Evolutionary conservation across 1,140 invertebrate genomes (phyloP).

Genomic region (Bombus haemorrhoidalis): DNA sequence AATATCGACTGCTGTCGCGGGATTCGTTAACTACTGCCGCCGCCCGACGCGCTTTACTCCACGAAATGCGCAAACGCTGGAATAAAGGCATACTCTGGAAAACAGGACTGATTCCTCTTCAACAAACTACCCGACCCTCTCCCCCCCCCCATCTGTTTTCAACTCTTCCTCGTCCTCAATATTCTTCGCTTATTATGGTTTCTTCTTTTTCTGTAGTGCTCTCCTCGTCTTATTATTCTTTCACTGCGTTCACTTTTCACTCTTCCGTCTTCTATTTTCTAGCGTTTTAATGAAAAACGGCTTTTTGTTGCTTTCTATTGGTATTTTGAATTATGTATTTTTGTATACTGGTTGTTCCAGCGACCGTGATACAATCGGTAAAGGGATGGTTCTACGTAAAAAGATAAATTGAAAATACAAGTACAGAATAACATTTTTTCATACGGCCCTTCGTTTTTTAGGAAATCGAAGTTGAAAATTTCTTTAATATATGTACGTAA

Average conservation of each 20-base stretch:
- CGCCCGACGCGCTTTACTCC: slow-evolving; percentile 74
- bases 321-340: neutral
- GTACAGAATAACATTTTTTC: neutral
- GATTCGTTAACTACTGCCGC: slow-evolving; percentile 68
- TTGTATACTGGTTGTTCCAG: neutral
- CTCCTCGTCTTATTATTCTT: neutral
- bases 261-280: neutral
- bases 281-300: neutral
- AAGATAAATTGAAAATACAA: neutral
- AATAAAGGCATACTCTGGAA: slow-evolving; percentile 48
- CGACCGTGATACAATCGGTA: neutral
- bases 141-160: neutral
- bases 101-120: slow-evolving; percentile 46
- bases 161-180: neutral
- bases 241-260: neutral
- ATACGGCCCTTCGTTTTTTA: neutral
- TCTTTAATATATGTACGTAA: no score
- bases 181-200: neutral
- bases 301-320: neutral
- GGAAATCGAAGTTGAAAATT: no score
- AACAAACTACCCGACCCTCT: slow-evolving; percentile 47
- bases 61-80: slow-evolving; percentile 72
- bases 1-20: slow-evolving; percentile 78
- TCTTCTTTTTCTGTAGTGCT: neutral
- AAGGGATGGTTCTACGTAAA: neutral